Percentiles rank a stretch among this genome's conserved stretches.
phyloP scores from a whole-genome alignment of 2,113 vertebrate species.

The Panthera tigris region DNA sequence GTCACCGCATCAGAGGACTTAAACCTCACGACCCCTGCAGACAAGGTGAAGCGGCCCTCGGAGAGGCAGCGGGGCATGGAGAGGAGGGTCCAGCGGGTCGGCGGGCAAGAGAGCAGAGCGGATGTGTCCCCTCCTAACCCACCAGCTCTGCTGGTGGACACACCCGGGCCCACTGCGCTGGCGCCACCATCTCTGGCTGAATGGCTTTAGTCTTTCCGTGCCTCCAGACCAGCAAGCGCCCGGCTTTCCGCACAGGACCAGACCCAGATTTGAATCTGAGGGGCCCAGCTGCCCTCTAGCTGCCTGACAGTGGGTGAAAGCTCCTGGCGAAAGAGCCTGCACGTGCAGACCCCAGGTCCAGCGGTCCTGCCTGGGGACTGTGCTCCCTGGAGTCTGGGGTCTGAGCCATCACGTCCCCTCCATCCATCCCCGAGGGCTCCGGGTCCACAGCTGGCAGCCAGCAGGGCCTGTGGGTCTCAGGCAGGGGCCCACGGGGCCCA shows the following conservation, averaged over 20 bases:
- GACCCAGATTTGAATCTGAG: rapidly evolving
- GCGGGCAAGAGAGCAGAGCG: background rate
- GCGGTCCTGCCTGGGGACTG: background rate
- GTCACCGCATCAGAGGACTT: too few species aligned
- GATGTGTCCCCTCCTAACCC: too few species aligned
- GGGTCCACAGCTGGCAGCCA: background rate
- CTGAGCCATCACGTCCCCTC: background rate
- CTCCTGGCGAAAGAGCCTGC: rapidly evolving
- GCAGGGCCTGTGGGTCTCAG: background rate
- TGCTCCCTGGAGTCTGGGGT: background rate
- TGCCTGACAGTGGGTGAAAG: background rate
- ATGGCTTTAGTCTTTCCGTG: rapidly evolving
- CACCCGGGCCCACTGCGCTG: rapidly evolving
- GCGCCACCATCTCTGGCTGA: background rate
- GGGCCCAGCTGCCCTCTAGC: rapidly evolving
- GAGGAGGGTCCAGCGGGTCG: background rate
- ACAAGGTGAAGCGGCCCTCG: background rate
- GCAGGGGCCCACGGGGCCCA: background rate
- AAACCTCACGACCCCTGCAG: rapidly evolving
- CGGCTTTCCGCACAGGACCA: background rate
- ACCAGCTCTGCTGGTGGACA: background rate
- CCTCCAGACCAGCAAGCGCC: too few species aligned
- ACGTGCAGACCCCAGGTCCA: rapidly evolving
- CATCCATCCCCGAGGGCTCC: rapidly evolving
- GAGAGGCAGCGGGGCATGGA: background rate